Evolutionary conservation across 2,888 invertebrate species (phyloP).

Genomic region (Pammene fasciana): DNA sequence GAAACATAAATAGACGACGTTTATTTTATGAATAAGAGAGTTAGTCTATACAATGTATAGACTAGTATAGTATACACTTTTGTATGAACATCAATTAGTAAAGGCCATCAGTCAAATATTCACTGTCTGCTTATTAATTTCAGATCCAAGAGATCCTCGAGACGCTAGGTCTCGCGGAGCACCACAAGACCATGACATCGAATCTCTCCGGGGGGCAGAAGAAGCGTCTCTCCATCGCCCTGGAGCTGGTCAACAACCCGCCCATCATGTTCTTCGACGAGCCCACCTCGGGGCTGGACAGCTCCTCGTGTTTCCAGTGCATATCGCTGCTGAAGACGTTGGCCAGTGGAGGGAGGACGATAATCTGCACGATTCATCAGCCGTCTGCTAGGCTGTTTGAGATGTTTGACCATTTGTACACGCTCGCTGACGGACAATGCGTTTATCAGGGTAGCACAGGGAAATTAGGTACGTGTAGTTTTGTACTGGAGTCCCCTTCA

Average conservation of each 20-base stretch:
- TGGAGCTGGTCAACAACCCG: constrained; percentile 97
- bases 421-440: constrained; percentile 96
- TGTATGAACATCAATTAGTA: too few species aligned
- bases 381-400: constrained; percentile 98
- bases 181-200: constrained; percentile 94
- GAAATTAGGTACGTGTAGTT: constrained; percentile 87
- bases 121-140: constrained; percentile 45
- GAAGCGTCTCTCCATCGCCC: constrained; percentile 96
- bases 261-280: constrained; percentile 99
- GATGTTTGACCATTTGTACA: constrained; percentile 98
- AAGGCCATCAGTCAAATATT: neutral
- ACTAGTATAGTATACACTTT: too few species aligned
- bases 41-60: too few species aligned
- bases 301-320: constrained; percentile 97
- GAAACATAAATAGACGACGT: too few species aligned
- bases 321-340: constrained; percentile 94
- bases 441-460: constrained; percentile 96
- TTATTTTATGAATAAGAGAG: too few species aligned
- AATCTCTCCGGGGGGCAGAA: constrained; percentile 97
- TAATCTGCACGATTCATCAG: constrained; percentile 98
- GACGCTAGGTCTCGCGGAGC: constrained; percentile 93
- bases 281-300: constrained; percentile 97
- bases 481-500: neutral
- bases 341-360: constrained; percentile 95
- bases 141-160: constrained; percentile 96